A percentile compares a stretch with the other conserved stretches of the same genome.
Conservation (phyloP, 2,888 invertebrate species). For the Euclidia mi region DNA sequence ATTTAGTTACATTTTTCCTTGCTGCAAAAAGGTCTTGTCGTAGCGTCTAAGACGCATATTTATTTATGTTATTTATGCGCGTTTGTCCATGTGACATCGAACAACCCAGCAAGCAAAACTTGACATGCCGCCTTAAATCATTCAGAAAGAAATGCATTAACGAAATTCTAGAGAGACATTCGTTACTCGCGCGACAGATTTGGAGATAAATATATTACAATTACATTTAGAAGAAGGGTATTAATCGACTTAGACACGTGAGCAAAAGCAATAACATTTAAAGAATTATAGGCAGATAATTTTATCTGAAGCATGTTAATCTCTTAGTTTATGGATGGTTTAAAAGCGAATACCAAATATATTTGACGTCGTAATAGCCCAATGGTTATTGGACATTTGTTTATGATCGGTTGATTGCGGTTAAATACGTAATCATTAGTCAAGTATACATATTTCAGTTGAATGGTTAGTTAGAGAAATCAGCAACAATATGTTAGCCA, state of each 20-base stretch:
- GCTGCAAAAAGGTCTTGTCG: too few species aligned
- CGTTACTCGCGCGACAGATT: background rate
- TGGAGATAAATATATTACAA: too few species aligned
- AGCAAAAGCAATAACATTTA: slow-evolving; percentile 3
- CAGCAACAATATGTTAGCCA: too few species aligned
- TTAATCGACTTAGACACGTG: background rate
- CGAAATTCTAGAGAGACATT: slow-evolving; percentile 24
- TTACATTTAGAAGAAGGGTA: too few species aligned
- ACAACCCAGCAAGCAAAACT: slow-evolving; percentile 14
- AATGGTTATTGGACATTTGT: too few species aligned
- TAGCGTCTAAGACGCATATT: slow-evolving; percentile 11
- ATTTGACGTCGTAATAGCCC: too few species aligned
- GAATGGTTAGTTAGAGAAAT: too few species aligned
- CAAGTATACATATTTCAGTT: too few species aligned
- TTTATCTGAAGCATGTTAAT: slow-evolving; percentile 1
- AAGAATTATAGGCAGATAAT: background rate
- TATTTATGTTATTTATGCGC: slow-evolving; percentile 14
- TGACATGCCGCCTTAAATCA: slow-evolving; percentile 33
- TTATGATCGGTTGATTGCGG: too few species aligned
- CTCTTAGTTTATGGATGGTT: background rate
- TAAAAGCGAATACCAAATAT: background rate
- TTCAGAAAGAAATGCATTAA: slow-evolving; percentile 37
- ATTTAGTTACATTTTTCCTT: too few species aligned
- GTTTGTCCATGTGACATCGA: background rate
- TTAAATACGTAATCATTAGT: too few species aligned